Evolutionary conservation across 2,797 vertebrate species (phyloP), one percentile per base, ranked within the genome.

Genomic region (Menidia menidia): DNA sequence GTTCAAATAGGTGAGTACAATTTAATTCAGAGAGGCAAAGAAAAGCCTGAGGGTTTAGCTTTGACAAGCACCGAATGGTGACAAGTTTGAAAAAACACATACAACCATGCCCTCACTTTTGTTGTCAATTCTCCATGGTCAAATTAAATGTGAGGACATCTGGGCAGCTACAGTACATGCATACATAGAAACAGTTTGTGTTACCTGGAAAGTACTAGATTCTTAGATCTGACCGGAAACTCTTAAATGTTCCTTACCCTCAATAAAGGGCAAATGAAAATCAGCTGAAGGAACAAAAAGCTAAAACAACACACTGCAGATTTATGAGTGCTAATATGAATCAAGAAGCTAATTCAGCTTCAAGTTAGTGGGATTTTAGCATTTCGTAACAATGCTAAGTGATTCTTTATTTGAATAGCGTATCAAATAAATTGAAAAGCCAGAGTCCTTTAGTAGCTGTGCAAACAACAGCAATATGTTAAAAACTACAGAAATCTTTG

Each of bases 1-100:
- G 60, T 6, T 68, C 45, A 61, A 1, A 61, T 9, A 33, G 31
- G 42, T 64, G 13, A 62, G 16, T 13, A 57, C 25, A 50, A 60
- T 60, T 60, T 0, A 13, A 14, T 19, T 71, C 43, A 61, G 3
- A 3, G 58, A 30, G 32, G 2, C 11, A 56, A 11, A 5, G 25
- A 16, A 32, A 18, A 60, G 12, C 16, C 25, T 25, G 44, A 18
- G 14, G 3, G 13, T 2, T n/a, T 41, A 14, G 25, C 13, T 3
- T 18, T 25, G 12, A 35, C 4, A 25, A 35, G 2, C 32, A 31
- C 10, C 32, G 33, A 16, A 4, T 60, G 16, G 8, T 35, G 15
- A 55, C 33, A 10, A 35, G 31, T 16, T 8, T 54, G 7, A 4
- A 13, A 16, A 4, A 7, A n/a, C 32, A 16, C 31, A 16, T 15